Base-by-base conservation (phyloP, 1,140 invertebrate species). In the Anastrepha obliqua region DNA sequence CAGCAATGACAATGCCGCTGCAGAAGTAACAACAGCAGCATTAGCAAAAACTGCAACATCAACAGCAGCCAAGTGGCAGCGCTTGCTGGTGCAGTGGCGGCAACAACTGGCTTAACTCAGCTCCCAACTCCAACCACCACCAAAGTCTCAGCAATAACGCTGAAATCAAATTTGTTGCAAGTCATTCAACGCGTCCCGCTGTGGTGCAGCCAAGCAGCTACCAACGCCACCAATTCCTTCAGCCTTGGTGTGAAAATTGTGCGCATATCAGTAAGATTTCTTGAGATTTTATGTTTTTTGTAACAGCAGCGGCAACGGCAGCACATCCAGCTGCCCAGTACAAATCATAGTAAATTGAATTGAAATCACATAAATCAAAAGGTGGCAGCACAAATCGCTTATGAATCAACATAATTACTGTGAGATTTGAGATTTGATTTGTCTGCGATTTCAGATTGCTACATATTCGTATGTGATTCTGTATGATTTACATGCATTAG, bases 371-470 rank as follows among this genome's bases (percentile, higher is more conserved):
- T 81, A 81, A 81, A 81, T 81, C 47, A 81, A 81, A 81, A 81
- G 74, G 74, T 81, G 74, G 74, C 74, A 81, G 74, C 74, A 81
- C 74, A 81, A 81, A 81, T 81, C 74, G 74, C 74, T 81, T 81
- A 81, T 81, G 74, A 81, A 81, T 81, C 74, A 81, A 81, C 74
- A 81, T 81, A 81, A 81, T 81, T 81, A 81, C 74, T 81, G 74
- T 81, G 47, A 81, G 74, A 81, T 81, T 81, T 81, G 47, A 81
- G 17, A 55, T 58, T 81, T 47, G 74, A 81, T 81, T 81, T 81
- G 47, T 81, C 3, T 81, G 74, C 55, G 17, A 55, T 81, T 55
- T 47, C 15, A 20, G 74, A 55, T 81, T 81, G 20, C 44, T 81
- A 29, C 74, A 81, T 47, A 55, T 81, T 55, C 4, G 67, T 15